Conservation (phyloP, 92 coral and sea anemone species). For the Epizoanthus ramosus region DNA sequence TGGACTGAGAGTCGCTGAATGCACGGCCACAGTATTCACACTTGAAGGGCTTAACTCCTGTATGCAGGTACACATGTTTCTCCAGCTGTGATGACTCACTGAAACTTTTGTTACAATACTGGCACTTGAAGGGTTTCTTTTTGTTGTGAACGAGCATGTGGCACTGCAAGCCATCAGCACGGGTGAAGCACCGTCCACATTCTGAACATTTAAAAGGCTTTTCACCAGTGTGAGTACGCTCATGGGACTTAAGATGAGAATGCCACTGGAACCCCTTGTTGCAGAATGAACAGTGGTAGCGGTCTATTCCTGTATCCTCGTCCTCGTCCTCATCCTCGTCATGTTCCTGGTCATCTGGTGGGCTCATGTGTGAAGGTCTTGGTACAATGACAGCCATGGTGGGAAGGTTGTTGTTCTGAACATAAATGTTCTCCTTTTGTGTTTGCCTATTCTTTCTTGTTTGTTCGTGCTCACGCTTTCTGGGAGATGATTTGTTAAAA, state of each 20-base stretch:
- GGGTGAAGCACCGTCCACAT: slow-evolving; percentile 85
- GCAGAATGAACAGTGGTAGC: slow-evolving; percentile 83
- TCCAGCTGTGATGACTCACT: slow-evolving; percentile 82
- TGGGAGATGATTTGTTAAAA: slow-evolving; percentile 42
- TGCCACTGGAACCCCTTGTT: slow-evolving; percentile 94
- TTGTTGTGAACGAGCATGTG: slow-evolving; percentile 93
- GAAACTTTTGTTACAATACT: slow-evolving; percentile 80
- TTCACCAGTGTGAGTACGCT: slow-evolving; percentile 93
- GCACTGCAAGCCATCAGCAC: slow-evolving; percentile 97
- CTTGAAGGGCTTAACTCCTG: slow-evolving; percentile 92
- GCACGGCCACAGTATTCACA: slow-evolving; percentile 93
- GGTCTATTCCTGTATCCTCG: slow-evolving; percentile 55
- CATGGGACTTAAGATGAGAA: slow-evolving; percentile 90
- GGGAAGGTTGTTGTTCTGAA: slow-evolving; percentile 29
- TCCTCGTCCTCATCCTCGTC: slow-evolving; percentile 26
- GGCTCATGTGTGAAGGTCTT: slow-evolving; percentile 26
- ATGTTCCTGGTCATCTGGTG: neutral
- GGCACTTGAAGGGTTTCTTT: slow-evolving; percentile 80
- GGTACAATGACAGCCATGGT: slow-evolving; percentile 44
- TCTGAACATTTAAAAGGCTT: slow-evolving; percentile 87
- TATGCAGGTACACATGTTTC: slow-evolving; percentile 85
- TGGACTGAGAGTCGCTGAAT: slow-evolving; percentile 89
- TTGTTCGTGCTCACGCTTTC: slow-evolving; percentile 38
- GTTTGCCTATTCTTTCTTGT: neutral
- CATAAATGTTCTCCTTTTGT: slow-evolving; percentile 35